Base-by-base conservation (phyloP, 2,113 vertebrate species). In the Sceloporus tristichus region DNA sequence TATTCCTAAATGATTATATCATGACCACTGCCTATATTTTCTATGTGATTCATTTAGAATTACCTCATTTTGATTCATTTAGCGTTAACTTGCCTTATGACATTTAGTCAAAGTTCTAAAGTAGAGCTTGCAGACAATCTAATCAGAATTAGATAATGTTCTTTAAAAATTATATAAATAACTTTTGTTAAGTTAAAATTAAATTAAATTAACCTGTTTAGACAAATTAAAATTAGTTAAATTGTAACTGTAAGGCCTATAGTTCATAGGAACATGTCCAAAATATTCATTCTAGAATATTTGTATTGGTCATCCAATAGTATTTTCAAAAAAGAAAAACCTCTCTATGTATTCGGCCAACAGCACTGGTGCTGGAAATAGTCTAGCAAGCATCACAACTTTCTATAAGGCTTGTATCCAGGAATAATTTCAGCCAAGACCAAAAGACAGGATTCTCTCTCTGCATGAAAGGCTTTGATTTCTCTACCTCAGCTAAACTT, bases 401-500 rank as follows among this genome's bases (percentile, higher is more conserved):
- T 94, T 9, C 88, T 42, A 88, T 66, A 93, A 94, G 89, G n/a
- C 0, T 89, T 87, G 85, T 88, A 89, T 92, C 91, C 84, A 91
- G 79, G 80, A 93, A 90, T 89, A 84, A 93, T 90, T 93, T 92
- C 53, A 78, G 9, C 87, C 38, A 83, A 85, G 54, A 93, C 38
- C 84, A 94, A 92, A 95, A 94, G 87, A 85, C 87, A 90, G 70
- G 23, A 81, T 86, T 90, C 84, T 90, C 86, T 94, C 87, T 91
- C 25, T 90, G 79, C 0, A 88, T 65, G 11, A 21, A 48, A 89
- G 2, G 4, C 85, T 91, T 94, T 89, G 79, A 91, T 27, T 59
- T 90, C 19, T 83, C 93, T 82, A 76, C 53, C 4, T 82, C 85
- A 79, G 1, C n/a, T 91, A 87, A 78, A 88, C 59, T 82, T 92